These are phyloP conservation scores for Scolopax rusticola DNA, from an alignment of 2,797 vertebrate genomes.

Conservation along the genomic window DNA sequence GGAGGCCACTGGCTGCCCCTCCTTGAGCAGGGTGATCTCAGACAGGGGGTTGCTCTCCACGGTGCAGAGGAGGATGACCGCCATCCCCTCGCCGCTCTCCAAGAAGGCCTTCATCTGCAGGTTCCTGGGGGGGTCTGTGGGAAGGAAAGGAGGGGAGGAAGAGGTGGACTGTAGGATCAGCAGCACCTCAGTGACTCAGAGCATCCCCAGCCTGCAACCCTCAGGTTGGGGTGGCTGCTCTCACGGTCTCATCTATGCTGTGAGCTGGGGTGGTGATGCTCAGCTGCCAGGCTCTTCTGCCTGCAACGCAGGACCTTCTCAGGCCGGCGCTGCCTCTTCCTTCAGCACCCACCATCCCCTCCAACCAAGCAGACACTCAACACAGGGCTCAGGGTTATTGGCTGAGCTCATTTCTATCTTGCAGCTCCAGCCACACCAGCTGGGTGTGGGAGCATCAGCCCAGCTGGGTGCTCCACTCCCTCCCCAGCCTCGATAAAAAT, in stretches of 20 bases:
- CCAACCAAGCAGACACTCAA: accelerated
- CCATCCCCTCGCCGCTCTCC: conserved; percentile 49
- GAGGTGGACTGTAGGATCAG: accelerated
- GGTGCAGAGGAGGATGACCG: conserved; percentile 67
- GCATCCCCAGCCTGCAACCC: neutral
- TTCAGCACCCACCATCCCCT: neutral
- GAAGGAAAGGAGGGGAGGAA: neutral
- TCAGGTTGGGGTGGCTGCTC: neutral
- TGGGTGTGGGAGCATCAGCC: too few species aligned
- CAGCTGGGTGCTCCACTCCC: neutral
- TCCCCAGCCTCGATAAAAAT: neutral
- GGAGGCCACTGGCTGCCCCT: conserved; percentile 32
- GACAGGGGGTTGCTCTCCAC: conserved; percentile 76
- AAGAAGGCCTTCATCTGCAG: conserved; percentile 66
- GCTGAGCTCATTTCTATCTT: neutral
- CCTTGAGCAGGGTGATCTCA: conserved; percentile 53
- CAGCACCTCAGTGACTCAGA: accelerated
- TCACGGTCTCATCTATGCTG: neutral
- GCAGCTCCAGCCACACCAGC: neutral
- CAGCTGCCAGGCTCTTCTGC: neutral
- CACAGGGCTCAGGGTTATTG: accelerated
- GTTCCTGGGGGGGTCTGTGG: conserved; percentile 71
- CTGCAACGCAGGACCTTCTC: neutral
- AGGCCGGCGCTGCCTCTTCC: neutral
- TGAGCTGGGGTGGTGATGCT: neutral